phyloP scores from a whole-genome alignment of 2,888 invertebrate genomes.

The Fragum sueziense region DNA sequence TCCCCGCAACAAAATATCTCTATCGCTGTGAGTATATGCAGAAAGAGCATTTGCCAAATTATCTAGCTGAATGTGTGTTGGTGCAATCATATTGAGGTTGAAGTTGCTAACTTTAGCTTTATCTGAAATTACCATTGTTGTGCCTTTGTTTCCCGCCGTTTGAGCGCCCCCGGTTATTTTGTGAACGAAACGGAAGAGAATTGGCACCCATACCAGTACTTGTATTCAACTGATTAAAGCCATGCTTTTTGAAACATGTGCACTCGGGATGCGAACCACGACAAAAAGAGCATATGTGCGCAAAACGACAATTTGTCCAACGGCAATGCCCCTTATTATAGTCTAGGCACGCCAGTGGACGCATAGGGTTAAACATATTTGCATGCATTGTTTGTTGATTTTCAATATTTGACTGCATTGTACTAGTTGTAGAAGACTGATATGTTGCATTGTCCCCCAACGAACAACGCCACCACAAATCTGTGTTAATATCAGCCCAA shows the following conservation, averaged over 20 bases:
- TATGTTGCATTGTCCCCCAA: not conserved
- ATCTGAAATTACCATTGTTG: not conserved
- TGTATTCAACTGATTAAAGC: no score
- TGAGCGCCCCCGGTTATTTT: no score
- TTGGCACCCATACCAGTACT: no score
- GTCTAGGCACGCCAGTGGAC: conserved; percentile 16
- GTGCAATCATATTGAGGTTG: not conserved
- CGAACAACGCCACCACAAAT: conserved; percentile 41
- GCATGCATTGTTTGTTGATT: not conserved
- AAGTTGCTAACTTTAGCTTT: not conserved
- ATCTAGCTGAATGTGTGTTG: not conserved
- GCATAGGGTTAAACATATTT: not conserved
- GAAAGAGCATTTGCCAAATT: not conserved
- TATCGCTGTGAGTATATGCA: conserved; percentile 1
- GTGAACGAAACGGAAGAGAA: no score
- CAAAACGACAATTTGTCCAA: conserved; percentile 35
- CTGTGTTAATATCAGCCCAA: conserved; percentile 31
- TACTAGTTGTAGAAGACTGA: not conserved
- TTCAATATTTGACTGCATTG: not conserved
- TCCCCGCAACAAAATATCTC: conserved; percentile 2
- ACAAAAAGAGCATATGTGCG: not conserved
- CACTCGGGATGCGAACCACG: not conserved
- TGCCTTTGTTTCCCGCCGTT: no score
- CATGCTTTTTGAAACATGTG: not conserved
- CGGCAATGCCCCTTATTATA: conserved; percentile 31